Evolutionary conservation across 1,140 invertebrate species (phyloP), one percentile per base, ranked within the genome.

Genomic region (Orchestia grillus): DNA sequence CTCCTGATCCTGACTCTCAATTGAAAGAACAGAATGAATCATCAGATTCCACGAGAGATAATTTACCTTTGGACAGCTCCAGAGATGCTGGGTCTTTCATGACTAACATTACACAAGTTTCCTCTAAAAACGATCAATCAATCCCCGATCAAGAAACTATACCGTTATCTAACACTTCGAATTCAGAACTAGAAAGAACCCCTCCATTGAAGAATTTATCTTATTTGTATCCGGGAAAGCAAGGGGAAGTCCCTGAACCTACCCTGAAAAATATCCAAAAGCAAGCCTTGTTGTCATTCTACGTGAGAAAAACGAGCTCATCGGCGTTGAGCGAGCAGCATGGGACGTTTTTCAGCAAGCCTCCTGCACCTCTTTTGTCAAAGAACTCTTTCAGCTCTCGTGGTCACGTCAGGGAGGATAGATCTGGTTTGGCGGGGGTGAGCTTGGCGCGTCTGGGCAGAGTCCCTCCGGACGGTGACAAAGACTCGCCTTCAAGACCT

Each of bases 211-310:
- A 94, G 40, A 94, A 94, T 94, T 98, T 98, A 97, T 98, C 98
- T 15, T 98, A 98, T 97, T 97, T 98, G 87, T 98, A 98, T 97
- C 98, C 98, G 0, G 98, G 98, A n/a, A 98, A 98, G 97, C 98
- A 98, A 95, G 98, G 98, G 96, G 98, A 98, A 96, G 98, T 98
- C 43, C 98, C 98, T 0, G 98, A 98, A 97, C 94, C 98, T 4
- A 98, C 98, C 0, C 97, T 99, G 0, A 99, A 99, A 97, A 98
- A 98, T 0, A 98, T 99, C 53, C 98, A 99, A 97, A 99, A 99
- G 97, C 98, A 99, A 97, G 99, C 99, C 0, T 97, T 99, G 0
- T 97, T 99, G 44, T 98, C 98, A 0, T 99, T 98, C 96, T 99
- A 99, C 97, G 98, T 99, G 92, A 94, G 92, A 47, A 94, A 94